Conservation (phyloP, 2,113 vertebrate species). For the Elachura formosa region DNA sequence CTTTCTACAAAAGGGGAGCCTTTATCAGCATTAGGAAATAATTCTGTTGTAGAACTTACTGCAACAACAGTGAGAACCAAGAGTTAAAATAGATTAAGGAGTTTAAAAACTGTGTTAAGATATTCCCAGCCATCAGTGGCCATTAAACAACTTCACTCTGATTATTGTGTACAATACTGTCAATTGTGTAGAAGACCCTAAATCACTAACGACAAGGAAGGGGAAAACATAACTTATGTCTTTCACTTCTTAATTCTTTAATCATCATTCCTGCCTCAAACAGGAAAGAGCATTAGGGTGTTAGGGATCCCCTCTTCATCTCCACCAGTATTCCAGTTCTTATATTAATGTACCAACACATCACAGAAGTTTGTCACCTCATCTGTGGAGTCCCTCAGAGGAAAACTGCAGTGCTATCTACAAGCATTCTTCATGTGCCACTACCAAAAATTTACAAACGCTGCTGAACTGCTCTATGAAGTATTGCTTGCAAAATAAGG, state of each 20-base stretch:
- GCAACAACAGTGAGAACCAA: neutral
- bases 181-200: neutral
- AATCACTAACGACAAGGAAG: neutral
- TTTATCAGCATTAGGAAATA: neutral
- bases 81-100: neutral
- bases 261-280: neutral
- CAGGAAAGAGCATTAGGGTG: neutral
- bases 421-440: neutral
- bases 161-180: neutral
- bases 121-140: neutral
- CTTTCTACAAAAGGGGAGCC: neutral
- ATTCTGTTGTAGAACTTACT: neutral
- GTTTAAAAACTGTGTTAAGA: neutral
- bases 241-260: neutral
- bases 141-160: neutral
- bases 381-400: neutral
- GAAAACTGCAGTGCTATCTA: fast-evolving
- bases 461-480: neutral
- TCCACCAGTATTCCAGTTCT: neutral
- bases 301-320: neutral
- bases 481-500: neutral
- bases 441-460: neutral
- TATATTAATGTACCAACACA: neutral
- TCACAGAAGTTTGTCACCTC: neutral
- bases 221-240: neutral